Percentiles rank a stretch among this genome's conserved stretches.
Conservation (phyloP, 1,140 invertebrate genomes). For the Nasonia giraulti region DNA sequence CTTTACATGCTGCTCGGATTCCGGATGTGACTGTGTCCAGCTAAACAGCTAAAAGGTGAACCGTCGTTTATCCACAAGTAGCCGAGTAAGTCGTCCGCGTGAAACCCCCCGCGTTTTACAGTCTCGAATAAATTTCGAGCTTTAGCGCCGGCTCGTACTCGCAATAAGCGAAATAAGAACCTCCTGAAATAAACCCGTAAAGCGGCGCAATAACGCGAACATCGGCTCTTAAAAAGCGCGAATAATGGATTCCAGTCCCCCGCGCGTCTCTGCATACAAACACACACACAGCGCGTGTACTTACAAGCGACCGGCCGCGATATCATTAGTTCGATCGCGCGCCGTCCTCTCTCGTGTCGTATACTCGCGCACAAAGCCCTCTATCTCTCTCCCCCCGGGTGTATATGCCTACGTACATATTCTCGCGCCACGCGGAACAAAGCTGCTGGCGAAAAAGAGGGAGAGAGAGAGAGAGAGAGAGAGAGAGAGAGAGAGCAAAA, state of each 20-base stretch:
- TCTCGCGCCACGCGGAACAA: background rate
- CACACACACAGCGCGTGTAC: background rate
- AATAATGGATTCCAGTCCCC: background rate
- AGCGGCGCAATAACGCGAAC: background rate
- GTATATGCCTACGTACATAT: background rate
- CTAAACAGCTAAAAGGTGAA: too few relatives aligned
- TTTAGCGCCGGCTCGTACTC: too few relatives aligned
- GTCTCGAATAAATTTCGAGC: too few relatives aligned
- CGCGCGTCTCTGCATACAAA: background rate
- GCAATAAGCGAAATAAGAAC: background rate
- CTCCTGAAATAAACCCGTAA: too few relatives aligned
- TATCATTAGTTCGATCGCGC: slow-evolving; percentile 47
- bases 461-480: too few relatives aligned
- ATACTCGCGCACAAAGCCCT: background rate
- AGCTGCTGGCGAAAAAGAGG: too few relatives aligned
- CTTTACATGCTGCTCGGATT: too few relatives aligned
- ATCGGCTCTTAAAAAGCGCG: background rate
- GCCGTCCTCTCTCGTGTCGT: too few relatives aligned
- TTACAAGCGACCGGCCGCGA: slow-evolving; percentile 21
- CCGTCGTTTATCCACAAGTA: too few relatives aligned
- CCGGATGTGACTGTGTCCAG: too few relatives aligned
- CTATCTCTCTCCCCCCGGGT: background rate
- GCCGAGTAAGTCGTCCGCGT: too few relatives aligned
- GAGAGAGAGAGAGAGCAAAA: background rate
- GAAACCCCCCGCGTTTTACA: too few relatives aligned